Conservation (phyloP, 2,797 vertebrate species). For the Bucorvus abyssinicus region DNA sequence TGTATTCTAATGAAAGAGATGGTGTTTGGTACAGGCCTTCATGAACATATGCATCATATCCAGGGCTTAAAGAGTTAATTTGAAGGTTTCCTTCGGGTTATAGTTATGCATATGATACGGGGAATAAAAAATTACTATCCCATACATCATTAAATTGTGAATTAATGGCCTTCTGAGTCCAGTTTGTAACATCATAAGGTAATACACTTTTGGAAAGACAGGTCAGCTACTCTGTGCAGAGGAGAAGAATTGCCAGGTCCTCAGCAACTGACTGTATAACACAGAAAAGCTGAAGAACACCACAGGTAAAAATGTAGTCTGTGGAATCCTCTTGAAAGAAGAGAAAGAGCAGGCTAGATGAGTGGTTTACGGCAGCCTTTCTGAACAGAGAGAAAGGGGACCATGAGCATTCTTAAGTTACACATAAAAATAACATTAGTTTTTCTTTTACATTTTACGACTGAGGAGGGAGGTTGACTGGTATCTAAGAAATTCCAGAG, state of each 20-base stretch:
- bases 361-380: conserved; percentile 29
- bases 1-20: background rate
- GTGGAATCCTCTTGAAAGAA: background rate
- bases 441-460: conserved; percentile 44
- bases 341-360: background rate
- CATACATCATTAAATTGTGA: background rate
- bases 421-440: conserved; percentile 66
- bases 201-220: background rate
- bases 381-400: background rate
- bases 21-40: background rate
- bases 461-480: conserved; percentile 43
- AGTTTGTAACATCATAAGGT: background rate
- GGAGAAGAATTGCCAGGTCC: background rate
- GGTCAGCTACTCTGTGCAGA: background rate
- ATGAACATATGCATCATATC: background rate
- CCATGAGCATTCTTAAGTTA: conserved; percentile 39
- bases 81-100: background rate
- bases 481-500: conserved; percentile 59
- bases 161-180: background rate
- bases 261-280: background rate
- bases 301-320: background rate
- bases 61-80: background rate
- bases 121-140: background rate
- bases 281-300: background rate
- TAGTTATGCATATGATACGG: background rate